These are phyloP conservation scores for Nomada fucata DNA, from an alignment of 2,888 invertebrate genomes.

Conservation along the genomic window DNA sequence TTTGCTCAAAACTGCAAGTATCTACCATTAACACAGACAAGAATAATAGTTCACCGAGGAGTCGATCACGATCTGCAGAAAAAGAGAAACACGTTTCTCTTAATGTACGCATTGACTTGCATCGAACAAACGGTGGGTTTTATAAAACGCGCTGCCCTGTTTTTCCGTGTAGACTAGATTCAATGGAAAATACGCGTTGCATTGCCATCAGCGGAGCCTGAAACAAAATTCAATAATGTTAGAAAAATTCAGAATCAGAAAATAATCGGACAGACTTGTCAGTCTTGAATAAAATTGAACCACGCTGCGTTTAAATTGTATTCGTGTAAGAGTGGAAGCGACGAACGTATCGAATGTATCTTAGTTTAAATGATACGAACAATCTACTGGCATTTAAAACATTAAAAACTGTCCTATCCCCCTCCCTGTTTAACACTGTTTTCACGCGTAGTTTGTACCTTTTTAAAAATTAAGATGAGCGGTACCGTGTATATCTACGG, in stretches of 20 bases:
- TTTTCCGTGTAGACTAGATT: slow-evolving; percentile 65
- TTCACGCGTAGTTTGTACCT: too few species aligned
- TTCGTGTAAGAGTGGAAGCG: too few species aligned
- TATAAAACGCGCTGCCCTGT: slow-evolving; percentile 56
- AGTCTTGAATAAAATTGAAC: too few species aligned
- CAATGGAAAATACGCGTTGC: slow-evolving; percentile 52
- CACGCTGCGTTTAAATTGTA: too few species aligned
- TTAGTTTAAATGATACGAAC: too few species aligned
- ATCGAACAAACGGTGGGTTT: slow-evolving; percentile 49
- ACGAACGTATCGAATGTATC: too few species aligned
- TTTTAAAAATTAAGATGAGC: too few species aligned
- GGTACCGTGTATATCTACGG: too few species aligned
- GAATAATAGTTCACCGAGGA: slow-evolving; percentile 13
- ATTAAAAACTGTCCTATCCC: too few species aligned
- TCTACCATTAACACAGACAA: slow-evolving; percentile 24
- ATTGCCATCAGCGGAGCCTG: slow-evolving; percentile 38
- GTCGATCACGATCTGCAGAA: slow-evolving; percentile 13
- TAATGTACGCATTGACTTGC: slow-evolving; percentile 25
- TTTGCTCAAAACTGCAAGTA: slow-evolving; percentile 5
- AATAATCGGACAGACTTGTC: too few species aligned
- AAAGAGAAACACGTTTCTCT: slow-evolving; percentile 23
- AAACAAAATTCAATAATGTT: background rate
- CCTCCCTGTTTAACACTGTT: too few species aligned
- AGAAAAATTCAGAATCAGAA: background rate
- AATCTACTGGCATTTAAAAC: too few species aligned